Evolutionary conservation across 2,888 invertebrate species (phyloP).

Genomic region (Phasia obesa): DNA sequence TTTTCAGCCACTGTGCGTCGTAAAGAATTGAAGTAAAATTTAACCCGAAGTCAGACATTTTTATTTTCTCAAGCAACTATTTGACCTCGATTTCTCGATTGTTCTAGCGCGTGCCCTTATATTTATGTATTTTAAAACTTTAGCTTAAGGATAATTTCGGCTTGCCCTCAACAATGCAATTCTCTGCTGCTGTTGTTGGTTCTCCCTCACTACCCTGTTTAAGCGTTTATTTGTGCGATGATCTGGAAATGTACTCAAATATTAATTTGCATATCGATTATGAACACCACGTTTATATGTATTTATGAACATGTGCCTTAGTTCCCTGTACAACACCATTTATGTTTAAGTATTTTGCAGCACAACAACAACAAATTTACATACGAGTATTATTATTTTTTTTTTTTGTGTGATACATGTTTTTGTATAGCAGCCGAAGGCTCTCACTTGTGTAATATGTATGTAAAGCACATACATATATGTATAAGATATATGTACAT

Average conservation of each 20-base stretch:
- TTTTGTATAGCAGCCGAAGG: conserved; percentile 33
- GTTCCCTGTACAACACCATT: conserved; percentile 43
- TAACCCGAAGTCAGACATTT: too few species aligned
- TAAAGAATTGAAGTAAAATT: too few species aligned
- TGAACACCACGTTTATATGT: conserved; percentile 51
- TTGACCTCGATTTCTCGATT: too few species aligned
- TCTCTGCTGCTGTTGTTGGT: conserved; percentile 1
- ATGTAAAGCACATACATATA: background rate
- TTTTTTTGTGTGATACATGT: background rate
- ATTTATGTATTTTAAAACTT: conserved; percentile 2
- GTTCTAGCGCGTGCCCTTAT: background rate
- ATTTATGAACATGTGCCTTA: conserved; percentile 60
- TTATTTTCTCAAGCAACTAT: too few species aligned
- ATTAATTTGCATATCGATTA: conserved; percentile 71
- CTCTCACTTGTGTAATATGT: conserved; percentile 7
- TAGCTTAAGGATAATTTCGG: conserved; percentile 55
- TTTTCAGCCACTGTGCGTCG: too few species aligned
- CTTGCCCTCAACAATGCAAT: conserved; percentile 31
- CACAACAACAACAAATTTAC: conserved; percentile 18
- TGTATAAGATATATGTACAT: background rate
- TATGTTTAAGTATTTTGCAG: conserved; percentile 40
- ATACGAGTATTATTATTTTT: conserved; percentile 3
- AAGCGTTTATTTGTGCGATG: conserved; percentile 61
- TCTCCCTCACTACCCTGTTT: conserved; percentile 14
- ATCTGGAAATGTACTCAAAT: conserved; percentile 67